Conservation (phyloP, 2,113 vertebrate genomes). For the Lonchura striata region DNA sequence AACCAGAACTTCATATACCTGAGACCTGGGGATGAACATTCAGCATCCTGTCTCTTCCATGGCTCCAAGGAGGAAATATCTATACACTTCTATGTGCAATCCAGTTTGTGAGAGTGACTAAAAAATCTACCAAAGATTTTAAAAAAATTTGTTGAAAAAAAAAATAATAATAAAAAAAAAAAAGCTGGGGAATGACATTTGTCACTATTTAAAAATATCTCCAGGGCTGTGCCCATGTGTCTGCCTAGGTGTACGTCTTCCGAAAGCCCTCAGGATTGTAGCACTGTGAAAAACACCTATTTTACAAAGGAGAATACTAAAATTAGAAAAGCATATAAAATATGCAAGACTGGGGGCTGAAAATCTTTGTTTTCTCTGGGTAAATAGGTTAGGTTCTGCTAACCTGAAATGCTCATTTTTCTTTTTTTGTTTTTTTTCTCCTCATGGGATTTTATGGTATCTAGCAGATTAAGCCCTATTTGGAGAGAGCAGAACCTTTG, state of each 20-base stretch:
- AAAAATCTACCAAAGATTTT: not conserved
- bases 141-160: accelerated
- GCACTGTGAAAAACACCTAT: not conserved
- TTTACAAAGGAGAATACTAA: not conserved
- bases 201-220: not conserved
- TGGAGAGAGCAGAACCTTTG: not conserved
- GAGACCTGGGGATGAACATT: not conserved
- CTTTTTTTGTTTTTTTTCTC: not conserved
- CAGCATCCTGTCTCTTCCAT: not conserved
- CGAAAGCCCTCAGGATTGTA: accelerated
- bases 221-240: not conserved
- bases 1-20: not conserved
- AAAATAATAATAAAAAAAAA: not conserved
- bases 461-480: not conserved
- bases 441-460: not conserved
- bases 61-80: not conserved
- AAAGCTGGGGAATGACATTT: accelerated
- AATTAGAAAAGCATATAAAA: not conserved
- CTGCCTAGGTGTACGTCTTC: not conserved
- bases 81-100: accelerated
- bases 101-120: not conserved
- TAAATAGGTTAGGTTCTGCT: not conserved
- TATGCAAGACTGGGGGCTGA: not conserved
- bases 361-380: not conserved
- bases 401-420: not conserved